Conservation (phyloP, 2,888 invertebrate genomes). For the Drosophila borborema region DNA sequence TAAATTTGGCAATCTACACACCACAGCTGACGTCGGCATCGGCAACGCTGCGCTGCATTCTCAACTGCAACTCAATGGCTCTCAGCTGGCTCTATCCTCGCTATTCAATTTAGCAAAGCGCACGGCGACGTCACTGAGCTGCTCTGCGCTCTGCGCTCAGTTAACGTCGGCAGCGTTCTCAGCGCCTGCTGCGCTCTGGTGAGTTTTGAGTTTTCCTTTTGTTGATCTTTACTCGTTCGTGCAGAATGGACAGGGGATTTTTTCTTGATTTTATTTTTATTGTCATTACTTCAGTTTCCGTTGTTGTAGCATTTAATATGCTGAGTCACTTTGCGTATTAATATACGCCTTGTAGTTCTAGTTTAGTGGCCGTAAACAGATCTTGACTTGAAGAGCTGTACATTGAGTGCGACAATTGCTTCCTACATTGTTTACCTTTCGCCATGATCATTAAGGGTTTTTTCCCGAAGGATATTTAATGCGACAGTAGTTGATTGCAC, state of each 20-base stretch:
- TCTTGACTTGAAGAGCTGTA: constrained; percentile 32
- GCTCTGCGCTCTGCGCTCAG: constrained; percentile 11
- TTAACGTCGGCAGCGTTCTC: constrained; percentile 38
- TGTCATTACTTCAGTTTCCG: neutral
- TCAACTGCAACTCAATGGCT: constrained; percentile 21
- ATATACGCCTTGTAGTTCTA: constrained; percentile 55
- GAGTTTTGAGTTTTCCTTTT: constrained; percentile 70
- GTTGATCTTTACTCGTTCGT: constrained; percentile 35
- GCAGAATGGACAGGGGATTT: constrained; percentile 41
- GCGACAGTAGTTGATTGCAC: constrained; percentile 30
- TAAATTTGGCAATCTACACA: constrained; percentile 63
- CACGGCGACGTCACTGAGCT: constrained; percentile 14
- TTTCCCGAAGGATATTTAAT: constrained; percentile 65
- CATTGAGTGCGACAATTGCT: constrained; percentile 50
- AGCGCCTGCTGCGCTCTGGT: constrained; percentile 42
- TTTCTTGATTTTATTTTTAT: constrained; percentile 18
- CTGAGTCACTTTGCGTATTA: constrained; percentile 63
- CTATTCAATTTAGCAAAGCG: constrained; percentile 61
- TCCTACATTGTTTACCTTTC: constrained; percentile 59
- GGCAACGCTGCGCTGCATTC: constrained; percentile 32
- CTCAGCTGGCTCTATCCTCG: constrained; percentile 65
- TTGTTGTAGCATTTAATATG: constrained; percentile 27
- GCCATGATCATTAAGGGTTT: constrained; percentile 46
- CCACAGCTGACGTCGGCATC: neutral
- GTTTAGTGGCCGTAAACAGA: constrained; percentile 49